Conservation (phyloP, 2,113 vertebrate genomes). For the Malurus alboscapulatus region DNA sequence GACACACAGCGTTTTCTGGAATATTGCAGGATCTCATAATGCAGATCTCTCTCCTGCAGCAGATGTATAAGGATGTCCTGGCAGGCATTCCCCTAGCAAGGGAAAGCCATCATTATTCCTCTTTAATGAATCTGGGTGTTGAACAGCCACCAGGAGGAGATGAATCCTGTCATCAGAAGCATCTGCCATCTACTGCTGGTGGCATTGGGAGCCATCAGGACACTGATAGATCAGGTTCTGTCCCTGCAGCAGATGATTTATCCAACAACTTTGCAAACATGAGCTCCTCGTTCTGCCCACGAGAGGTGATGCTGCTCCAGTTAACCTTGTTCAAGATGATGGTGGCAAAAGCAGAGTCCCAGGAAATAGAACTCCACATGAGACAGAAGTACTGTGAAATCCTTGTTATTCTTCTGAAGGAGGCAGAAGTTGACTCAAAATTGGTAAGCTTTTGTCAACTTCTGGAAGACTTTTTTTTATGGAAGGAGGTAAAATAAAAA, state of each 20-base stretch:
- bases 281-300: not conserved
- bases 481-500: not conserved
- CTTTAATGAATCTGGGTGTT: constrained; percentile 48
- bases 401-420: constrained; percentile 67
- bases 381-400: constrained; percentile 68
- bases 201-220: not conserved
- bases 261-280: not conserved
- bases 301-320: constrained; percentile 73
- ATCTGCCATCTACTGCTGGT: not conserved
- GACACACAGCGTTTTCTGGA: not conserved
- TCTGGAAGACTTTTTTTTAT: not conserved
- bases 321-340: constrained; percentile 79
- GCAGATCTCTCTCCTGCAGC: constrained; percentile 64
- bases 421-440: constrained; percentile 71
- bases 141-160: not conserved
- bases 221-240: not conserved
- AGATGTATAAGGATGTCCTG: constrained; percentile 70
- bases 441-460: constrained; percentile 76
- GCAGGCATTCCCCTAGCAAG: constrained; percentile 50
- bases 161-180: not conserved
- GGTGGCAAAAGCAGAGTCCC: constrained; percentile 30
- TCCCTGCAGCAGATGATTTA: not conserved
- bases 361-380: not conserved
- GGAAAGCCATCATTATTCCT: constrained; percentile 50
- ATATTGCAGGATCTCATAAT: constrained; percentile 1